Evolutionary conservation across 2,888 invertebrate genomes (phyloP).

Genomic region (Terebella lapidaria): DNA sequence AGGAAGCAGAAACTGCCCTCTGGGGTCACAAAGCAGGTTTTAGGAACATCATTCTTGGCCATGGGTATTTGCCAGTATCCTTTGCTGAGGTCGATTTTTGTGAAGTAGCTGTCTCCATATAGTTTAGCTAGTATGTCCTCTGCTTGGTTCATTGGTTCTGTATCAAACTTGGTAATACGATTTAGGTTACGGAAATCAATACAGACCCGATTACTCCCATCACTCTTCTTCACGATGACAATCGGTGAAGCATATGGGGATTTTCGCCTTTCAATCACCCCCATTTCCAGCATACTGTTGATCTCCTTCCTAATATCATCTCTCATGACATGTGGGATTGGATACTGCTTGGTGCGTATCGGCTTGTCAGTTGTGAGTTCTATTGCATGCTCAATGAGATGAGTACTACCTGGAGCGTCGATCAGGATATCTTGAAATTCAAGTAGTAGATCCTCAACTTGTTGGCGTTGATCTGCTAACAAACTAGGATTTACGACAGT

Average conservation of each 20-base stretch:
- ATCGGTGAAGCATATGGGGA: neutral
- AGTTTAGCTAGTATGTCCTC: neutral
- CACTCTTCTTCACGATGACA: neutral
- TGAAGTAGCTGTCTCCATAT: neutral
- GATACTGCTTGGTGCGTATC: neutral
- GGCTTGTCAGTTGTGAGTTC: neutral
- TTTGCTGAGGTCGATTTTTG: neutral
- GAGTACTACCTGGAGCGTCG: neutral
- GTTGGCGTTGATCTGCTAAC: neutral
- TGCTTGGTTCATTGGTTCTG: neutral
- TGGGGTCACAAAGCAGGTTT: neutral
- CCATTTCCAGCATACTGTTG: no score
- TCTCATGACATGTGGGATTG: neutral
- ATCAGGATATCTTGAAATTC: no score
- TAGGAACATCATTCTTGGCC: neutral
- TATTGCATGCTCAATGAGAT: neutral
- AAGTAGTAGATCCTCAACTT: no score
- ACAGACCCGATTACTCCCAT: neutral
- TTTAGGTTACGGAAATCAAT: neutral
- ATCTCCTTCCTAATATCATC: no score
- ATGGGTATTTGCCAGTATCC: constrained; percentile 2
- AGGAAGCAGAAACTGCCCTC: neutral
- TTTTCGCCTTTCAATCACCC: neutral
- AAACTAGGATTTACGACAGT: neutral
- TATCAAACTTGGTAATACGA: neutral